Percentiles rank a stretch among this genome's conserved stretches.
These are phyloP conservation scores for Nothobranchius kuhntae DNA, from an alignment of 2,113 vertebrate species.

Conservation along the genomic window DNA sequence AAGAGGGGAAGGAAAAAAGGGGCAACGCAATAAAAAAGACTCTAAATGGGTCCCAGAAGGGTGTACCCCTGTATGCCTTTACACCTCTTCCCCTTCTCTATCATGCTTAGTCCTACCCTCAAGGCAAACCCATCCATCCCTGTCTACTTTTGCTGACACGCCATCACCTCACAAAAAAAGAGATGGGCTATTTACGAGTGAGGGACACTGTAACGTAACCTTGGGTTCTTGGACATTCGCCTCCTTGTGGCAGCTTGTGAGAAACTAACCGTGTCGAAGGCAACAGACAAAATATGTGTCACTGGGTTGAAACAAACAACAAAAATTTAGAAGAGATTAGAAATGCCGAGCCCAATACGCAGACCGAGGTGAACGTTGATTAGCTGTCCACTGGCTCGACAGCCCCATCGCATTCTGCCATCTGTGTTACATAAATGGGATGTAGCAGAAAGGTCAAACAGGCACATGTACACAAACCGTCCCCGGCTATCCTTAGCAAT, in stretches of 20 bases:
- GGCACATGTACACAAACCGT: constrained; percentile 51
- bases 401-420: constrained; percentile 42
- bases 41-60: constrained; percentile 52
- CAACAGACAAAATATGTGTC: constrained; percentile 19
- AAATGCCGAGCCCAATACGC: constrained; percentile 27
- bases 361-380: constrained; percentile 37
- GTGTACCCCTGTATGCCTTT: constrained; percentile 33
- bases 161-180: constrained; percentile 22
- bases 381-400: constrained; percentile 41
- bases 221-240: constrained; percentile 55
- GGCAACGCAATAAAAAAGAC: constrained; percentile 40
- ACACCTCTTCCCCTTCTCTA: constrained; percentile 20
- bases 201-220: constrained; percentile 47
- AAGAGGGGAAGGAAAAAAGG: constrained; percentile 2
- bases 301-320: not conserved
- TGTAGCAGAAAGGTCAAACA: constrained; percentile 56
- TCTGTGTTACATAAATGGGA: constrained; percentile 48
- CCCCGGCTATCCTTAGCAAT: constrained; percentile 42
- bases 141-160: constrained; percentile 63
- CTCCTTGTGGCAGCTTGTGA: constrained; percentile 36
- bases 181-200: constrained; percentile 34
- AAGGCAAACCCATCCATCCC: constrained; percentile 56
- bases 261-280: constrained; percentile 34
- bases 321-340: constrained; percentile 27
- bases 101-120: constrained; percentile 33